Conservation (phyloP, 2,888 invertebrate genomes). For the Ditylenchus weischeri region DNA sequence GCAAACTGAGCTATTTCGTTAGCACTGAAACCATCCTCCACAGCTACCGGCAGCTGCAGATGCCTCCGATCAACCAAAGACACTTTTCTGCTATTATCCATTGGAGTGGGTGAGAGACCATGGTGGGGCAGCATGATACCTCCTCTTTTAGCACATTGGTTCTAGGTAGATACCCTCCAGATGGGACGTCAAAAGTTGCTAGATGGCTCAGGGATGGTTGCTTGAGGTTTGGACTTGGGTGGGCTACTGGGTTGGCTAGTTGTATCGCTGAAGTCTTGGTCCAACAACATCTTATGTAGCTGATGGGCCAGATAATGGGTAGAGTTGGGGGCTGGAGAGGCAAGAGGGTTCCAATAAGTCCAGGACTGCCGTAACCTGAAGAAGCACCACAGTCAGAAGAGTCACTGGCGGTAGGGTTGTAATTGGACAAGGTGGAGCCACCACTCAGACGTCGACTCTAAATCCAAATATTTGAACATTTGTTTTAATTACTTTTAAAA, state of each 20-base stretch:
- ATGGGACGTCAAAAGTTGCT: too few relatives aligned
- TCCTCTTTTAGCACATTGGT: too few relatives aligned
- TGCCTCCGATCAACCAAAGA: constrained; percentile 8
- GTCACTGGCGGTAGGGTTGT: constrained; percentile 8
- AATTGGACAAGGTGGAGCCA: constrained; percentile 25
- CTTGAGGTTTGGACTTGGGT: too few relatives aligned
- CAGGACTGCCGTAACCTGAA: constrained; percentile 55
- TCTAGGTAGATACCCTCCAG: too few relatives aligned
- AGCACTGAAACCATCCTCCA: constrained; percentile 52
- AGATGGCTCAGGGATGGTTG: too few relatives aligned
- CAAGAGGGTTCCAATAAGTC: constrained; percentile 48
- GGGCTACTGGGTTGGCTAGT: too few relatives aligned
- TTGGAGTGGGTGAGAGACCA: too few relatives aligned
- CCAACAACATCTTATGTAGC: constrained; percentile 38
- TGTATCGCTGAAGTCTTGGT: constrained; percentile 34
- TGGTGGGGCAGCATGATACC: too few relatives aligned
- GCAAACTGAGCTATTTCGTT: constrained; percentile 56
- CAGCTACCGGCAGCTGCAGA: constrained; percentile 23
- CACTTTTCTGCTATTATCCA: too few relatives aligned
- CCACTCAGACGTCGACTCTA: constrained; percentile 40
- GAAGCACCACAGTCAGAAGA: constrained; percentile 46
- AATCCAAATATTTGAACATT: neutral
- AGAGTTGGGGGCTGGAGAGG: constrained; percentile 40
- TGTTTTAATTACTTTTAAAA: too few relatives aligned
- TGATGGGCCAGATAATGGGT: constrained; percentile 33